Percentiles rank a stretch among this genome's conserved stretches.
These are phyloP conservation scores for Meandrusa payeni DNA, from an alignment of 2,888 invertebrate species.

Conservation along the genomic window DNA sequence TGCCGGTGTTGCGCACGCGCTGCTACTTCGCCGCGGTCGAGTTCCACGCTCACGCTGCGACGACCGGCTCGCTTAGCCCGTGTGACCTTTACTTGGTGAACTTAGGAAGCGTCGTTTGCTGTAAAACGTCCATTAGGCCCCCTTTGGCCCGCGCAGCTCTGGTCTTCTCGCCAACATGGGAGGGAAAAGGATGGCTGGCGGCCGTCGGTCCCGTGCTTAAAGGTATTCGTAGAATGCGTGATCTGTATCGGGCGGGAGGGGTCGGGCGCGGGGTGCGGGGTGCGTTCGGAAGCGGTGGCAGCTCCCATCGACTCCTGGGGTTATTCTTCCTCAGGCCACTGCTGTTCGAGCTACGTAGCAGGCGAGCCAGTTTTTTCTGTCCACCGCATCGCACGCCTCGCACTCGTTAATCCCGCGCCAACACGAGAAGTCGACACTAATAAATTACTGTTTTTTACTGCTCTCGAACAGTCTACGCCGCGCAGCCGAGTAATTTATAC, in stretches of 20 bases:
- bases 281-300: conserved; percentile 79
- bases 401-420: conserved; percentile 83
- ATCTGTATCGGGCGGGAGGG: conserved; percentile 75
- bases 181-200: conserved; percentile 70
- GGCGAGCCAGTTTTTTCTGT: conserved; percentile 83
- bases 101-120: conserved; percentile 78
- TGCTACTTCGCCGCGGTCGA: conserved; percentile 71
- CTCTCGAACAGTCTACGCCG: conserved; percentile 79
- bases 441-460: conserved; percentile 81
- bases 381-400: conserved; percentile 81
- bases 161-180: conserved; percentile 59
- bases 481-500: conserved; percentile 76
- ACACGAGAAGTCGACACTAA: conserved; percentile 84
- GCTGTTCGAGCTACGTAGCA: conserved; percentile 78
- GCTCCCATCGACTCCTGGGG: conserved; percentile 81
- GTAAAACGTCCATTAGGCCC: conserved; percentile 75
- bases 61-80: conserved; percentile 73
- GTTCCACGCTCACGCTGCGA: conserved; percentile 74
- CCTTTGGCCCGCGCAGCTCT: conserved; percentile 62
- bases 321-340: conserved; percentile 82
- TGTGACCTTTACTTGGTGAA: conserved; percentile 79
- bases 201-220: conserved; percentile 68
- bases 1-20: conserved; percentile 79
- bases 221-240: conserved; percentile 81
- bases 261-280: conserved; percentile 68